These are phyloP conservation scores for Scophthalmus maximus DNA, from an alignment of 2,113 vertebrate species.

Conservation along the genomic window DNA sequence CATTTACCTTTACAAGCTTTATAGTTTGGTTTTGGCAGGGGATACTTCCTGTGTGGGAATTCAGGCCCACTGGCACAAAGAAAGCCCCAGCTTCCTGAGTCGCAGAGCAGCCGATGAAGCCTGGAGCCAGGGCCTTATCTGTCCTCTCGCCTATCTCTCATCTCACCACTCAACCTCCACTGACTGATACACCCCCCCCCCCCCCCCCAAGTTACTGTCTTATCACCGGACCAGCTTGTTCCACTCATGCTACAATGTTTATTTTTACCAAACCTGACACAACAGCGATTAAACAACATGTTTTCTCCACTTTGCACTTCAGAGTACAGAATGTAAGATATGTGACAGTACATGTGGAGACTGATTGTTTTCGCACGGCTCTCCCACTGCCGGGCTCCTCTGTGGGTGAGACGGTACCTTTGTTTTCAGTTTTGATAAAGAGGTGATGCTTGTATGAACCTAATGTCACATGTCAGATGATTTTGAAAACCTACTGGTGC, in stretches of 20 bases:
- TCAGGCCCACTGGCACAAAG: conserved; percentile 26
- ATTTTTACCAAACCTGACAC: conserved; percentile 37
- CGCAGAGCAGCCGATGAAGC: conserved; percentile 37
- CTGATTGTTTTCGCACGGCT: neutral
- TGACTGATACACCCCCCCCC: conserved; percentile 74
- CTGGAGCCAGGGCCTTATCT: conserved; percentile 70
- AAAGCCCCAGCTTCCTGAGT: conserved; percentile 58
- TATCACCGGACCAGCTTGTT: conserved; percentile 39
- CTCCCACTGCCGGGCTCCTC: neutral
- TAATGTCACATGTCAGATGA: conserved; percentile 54
- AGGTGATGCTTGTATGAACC: conserved; percentile 37
- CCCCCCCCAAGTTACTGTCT: conserved; percentile 17
- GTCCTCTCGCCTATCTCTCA: conserved; percentile 60
- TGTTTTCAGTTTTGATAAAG: conserved; percentile 18
- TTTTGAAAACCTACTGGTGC: conserved; percentile 31
- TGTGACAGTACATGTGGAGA: neutral
- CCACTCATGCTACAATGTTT: conserved; percentile 37
- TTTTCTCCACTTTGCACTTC: conserved; percentile 1
- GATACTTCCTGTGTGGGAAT: conserved; percentile 47
- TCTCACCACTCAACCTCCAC: conserved; percentile 64
- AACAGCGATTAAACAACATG: conserved; percentile 12
- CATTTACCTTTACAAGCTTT: neutral
- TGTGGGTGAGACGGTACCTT: conserved; percentile 18
- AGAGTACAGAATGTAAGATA: conserved; percentile 9
- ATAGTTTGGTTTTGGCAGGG: neutral